Base-by-base conservation (phyloP, 2,888 invertebrate genomes). In the Drosophila affinis region DNA sequence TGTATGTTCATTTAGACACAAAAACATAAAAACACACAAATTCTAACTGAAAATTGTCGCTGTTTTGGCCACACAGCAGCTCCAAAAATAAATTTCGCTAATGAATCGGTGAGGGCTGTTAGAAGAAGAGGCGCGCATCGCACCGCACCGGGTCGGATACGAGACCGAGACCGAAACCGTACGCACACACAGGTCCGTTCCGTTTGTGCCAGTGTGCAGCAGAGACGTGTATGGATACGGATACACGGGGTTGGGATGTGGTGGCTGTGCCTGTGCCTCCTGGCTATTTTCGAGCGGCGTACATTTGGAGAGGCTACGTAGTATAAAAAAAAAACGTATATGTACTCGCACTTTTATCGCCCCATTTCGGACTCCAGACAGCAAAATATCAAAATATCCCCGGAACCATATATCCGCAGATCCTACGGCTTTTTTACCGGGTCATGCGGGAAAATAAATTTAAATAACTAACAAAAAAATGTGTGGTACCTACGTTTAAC, bases 71-170 rank as follows among this genome's bases (percentile, higher is more conserved):
- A 39, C 79, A 39, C 39, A 39, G 84, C 65, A 83, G 81, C 77
- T 87, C 87, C 87, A 83, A 87, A 83, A 83, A 83, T 83, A 83
- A 77, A 83, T 83, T 81, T 84, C 67, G 72, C 68, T 71, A 71
- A 72, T 75, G 79, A 62, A 62, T 72, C 72, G 69, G 63, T 54
- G 76, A 72, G 75, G 73, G 79, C 70, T 61, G 72, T 45, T 49
- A 61, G 55, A 61, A 55, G 60, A 70, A 64, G 80, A 73, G 48
- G 47, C 54, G 29, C 29, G 7, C 14, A 54, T 14, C 39, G 39
- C 54, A 24, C 61, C 72, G 70, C 68, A 67, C 74, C 81, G 76
- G 81, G 78, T 78, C 64, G 68, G 70, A 32, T 56, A 47, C 44
- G 59, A 54, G 44, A 46, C 17, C 29, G 29, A 52, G 44, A 46